Evolutionary conservation across 2,888 invertebrate species (phyloP).

Genomic region (Lycia hirtaria): DNA sequence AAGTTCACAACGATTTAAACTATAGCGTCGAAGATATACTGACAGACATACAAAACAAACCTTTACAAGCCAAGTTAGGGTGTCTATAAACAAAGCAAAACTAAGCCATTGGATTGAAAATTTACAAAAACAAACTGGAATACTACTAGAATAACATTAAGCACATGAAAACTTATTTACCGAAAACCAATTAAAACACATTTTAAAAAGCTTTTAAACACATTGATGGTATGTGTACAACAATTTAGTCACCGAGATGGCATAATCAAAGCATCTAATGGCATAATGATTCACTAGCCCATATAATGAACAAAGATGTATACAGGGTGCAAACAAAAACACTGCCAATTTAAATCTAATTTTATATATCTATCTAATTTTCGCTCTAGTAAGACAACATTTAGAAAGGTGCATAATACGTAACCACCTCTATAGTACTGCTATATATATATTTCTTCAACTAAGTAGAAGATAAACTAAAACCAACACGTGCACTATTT

Average conservation of each 20-base stretch:
- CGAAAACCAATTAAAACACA: conserved; percentile 23
- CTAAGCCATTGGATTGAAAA: background rate
- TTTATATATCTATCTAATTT: too few species aligned
- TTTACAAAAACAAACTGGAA: conserved; percentile 7
- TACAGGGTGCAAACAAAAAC: conserved; percentile 7
- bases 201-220: conserved; percentile 21
- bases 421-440: background rate
- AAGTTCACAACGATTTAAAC: background rate
- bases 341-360: background rate
- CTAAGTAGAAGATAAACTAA: background rate
- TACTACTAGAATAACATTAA: too few species aligned
- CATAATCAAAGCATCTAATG: conserved; percentile 2
- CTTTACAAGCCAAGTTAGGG: conserved; percentile 8
- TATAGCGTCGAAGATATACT: background rate
- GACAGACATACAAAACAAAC: background rate
- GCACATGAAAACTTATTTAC: conserved; percentile 6
- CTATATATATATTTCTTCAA: background rate
- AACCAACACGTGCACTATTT: background rate
- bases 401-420: background rate
- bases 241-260: conserved; percentile 21
- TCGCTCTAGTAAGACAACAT: background rate
- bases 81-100: conserved; percentile 8
- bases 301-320: conserved; percentile 1
- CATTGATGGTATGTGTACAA: conserved; percentile 5
- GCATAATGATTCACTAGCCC: conserved; percentile 8